Conservation (phyloP, 1,140 invertebrate genomes). For the Heliconius nattereri region DNA sequence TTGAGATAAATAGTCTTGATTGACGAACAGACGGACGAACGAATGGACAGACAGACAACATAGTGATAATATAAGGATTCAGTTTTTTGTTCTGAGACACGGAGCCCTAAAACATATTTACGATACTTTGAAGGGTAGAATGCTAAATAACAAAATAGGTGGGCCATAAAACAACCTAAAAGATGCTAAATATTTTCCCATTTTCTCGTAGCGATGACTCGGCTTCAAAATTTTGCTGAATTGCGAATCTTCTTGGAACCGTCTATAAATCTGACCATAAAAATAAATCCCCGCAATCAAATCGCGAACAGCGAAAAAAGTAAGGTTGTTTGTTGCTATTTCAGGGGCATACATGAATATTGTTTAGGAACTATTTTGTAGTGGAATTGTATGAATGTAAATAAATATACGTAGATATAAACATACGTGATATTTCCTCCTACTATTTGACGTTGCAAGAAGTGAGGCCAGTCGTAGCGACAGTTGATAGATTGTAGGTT, state of each 20-base stretch:
- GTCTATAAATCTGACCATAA: constrained; percentile 79
- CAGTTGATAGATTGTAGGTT: too few relatives aligned
- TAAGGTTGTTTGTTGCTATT: constrained; percentile 76
- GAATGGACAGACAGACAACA: too few relatives aligned
- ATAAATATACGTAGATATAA: background rate
- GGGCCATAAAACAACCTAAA: constrained; percentile 15
- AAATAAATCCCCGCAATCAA: constrained; percentile 79
- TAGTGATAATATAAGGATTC: too few relatives aligned
- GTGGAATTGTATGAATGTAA: constrained; percentile 47
- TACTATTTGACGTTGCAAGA: background rate
- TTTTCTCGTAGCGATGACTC: constrained; percentile 32
- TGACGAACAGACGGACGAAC: too few relatives aligned
- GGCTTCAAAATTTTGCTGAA: constrained; percentile 55
- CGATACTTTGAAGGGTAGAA: constrained; percentile 13
- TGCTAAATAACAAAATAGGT: constrained; percentile 21
- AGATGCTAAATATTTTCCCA: constrained; percentile 39
- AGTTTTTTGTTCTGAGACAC: too few relatives aligned
- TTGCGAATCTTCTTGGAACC: constrained; percentile 62
- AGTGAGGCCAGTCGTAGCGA: too few relatives aligned
- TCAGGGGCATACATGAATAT: constrained; percentile 65
- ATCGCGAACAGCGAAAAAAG: constrained; percentile 76
- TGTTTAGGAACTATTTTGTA: constrained; percentile 65
- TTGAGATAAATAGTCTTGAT: too few relatives aligned
- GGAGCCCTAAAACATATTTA: background rate
- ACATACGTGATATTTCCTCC: background rate